phyloP scores from a whole-genome alignment of 2,888 invertebrate genomes.

The Metallyticus violacea region DNA sequence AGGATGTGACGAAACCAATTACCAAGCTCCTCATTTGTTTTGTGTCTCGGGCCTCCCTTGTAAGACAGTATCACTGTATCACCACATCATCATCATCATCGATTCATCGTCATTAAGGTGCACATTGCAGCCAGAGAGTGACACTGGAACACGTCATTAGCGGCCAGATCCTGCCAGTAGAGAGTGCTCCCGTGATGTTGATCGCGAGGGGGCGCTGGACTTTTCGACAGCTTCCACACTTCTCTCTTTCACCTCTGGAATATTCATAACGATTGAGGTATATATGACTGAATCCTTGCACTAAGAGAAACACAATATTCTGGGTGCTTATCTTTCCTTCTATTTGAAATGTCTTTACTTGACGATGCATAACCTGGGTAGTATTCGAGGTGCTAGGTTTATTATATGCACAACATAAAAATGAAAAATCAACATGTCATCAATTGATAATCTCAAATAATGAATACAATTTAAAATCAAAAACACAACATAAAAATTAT shows the following conservation, averaged over 20 bases:
- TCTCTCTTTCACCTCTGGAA: not conserved
- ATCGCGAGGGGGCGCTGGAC: not conserved
- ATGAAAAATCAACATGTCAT: too few relatives aligned
- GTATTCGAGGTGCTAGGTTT: too few relatives aligned
- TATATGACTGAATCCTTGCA: not conserved
- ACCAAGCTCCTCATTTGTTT: slow-evolving; percentile 15
- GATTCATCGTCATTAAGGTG: not conserved
- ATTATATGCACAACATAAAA: too few relatives aligned
- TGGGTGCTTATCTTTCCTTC: not conserved
- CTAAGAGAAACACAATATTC: not conserved
- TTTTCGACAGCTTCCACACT: not conserved
- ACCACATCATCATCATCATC: not conserved
- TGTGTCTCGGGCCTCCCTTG: not conserved
- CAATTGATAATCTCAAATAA: too few relatives aligned
- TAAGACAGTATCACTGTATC: not conserved
- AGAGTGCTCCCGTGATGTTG: not conserved
- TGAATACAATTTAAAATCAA: too few relatives aligned
- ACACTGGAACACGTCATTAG: not conserved
- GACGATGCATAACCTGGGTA: too few relatives aligned
- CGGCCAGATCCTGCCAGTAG: not conserved
- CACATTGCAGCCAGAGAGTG: not conserved
- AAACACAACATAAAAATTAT: too few relatives aligned
- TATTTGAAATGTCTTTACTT: too few relatives aligned
- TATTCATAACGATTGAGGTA: not conserved
- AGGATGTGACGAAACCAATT: slow-evolving; percentile 15